phyloP scores from a whole-genome alignment of 1,140 invertebrate species.

The Drosophila eugracilis region DNA sequence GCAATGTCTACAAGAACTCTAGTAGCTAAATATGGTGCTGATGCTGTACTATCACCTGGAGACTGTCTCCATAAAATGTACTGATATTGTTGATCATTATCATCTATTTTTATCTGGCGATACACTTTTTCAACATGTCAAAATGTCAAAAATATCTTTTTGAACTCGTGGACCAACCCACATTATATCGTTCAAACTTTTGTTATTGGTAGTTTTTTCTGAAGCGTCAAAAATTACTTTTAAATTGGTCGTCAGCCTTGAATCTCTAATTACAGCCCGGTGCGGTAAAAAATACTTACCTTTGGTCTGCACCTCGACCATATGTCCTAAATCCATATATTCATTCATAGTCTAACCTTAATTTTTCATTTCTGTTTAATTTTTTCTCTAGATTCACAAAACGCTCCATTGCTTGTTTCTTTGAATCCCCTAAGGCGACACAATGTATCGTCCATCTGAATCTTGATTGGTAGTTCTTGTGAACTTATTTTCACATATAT shows the following conservation, averaged over 20 bases:
- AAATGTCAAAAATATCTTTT: neutral
- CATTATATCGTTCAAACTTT: slow-evolving; percentile 1
- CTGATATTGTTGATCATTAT: neutral
- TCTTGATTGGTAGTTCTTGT: no score
- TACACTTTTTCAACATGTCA: neutral
- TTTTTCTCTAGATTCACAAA: neutral
- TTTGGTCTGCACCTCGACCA: neutral
- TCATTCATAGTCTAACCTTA: neutral
- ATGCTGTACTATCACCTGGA: neutral
- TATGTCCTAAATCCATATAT: neutral
- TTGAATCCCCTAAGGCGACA: no score
- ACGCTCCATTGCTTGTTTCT: no score
- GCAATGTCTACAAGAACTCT: neutral
- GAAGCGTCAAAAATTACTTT: neutral
- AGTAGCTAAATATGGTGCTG: neutral
- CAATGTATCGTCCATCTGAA: no score
- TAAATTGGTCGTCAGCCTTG: neutral
- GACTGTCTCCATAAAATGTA: neutral
- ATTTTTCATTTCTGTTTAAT: neutral
- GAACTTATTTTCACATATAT: no score
- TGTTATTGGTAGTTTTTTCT: neutral
- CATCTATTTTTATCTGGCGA: neutral
- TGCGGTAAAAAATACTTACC: neutral
- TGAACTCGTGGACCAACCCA: neutral
- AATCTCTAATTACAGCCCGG: neutral